phyloP scores from a whole-genome alignment of 2,113 vertebrate genomes.

The Andinoacara biseriatus region DNA sequence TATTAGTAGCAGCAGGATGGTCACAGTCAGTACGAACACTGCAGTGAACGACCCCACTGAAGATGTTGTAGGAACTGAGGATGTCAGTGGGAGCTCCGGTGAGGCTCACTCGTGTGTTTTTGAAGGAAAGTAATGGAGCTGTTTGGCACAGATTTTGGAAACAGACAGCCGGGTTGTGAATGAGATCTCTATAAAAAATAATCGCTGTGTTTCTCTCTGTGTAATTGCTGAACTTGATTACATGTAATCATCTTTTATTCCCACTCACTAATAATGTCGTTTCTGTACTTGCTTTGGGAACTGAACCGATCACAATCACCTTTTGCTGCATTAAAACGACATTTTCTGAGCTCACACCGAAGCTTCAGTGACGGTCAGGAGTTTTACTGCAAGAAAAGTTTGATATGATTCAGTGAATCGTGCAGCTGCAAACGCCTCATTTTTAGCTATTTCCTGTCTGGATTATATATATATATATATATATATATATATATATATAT shows the following conservation, averaged over 20 bases:
- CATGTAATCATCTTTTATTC: conserved; percentile 2
- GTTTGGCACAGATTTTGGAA: not conserved
- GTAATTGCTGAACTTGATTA: conserved; percentile 5
- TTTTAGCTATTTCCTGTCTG: too few relatives aligned
- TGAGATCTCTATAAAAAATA: not conserved
- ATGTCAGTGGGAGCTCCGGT: not conserved
- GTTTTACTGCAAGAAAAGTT: too few relatives aligned
- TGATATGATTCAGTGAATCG: too few relatives aligned
- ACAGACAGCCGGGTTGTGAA: not conserved
- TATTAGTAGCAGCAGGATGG: not conserved
- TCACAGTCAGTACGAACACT: not conserved
- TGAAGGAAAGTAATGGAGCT: not conserved
- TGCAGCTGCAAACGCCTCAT: too few relatives aligned
- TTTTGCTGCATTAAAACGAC: not conserved
- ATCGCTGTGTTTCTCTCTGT: not conserved
- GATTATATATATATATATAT: too few relatives aligned
- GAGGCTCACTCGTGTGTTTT: not conserved
- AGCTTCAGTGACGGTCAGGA: not conserved
- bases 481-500: too few relatives aligned
- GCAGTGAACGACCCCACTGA: not conserved
- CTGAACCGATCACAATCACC: not conserved
- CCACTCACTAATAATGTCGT: not conserved
- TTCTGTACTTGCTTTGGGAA: not conserved
- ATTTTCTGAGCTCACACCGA: not conserved
- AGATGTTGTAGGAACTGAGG: not conserved